Conservation (phyloP, 2,797 vertebrate species). For the Characodon lateralis region DNA sequence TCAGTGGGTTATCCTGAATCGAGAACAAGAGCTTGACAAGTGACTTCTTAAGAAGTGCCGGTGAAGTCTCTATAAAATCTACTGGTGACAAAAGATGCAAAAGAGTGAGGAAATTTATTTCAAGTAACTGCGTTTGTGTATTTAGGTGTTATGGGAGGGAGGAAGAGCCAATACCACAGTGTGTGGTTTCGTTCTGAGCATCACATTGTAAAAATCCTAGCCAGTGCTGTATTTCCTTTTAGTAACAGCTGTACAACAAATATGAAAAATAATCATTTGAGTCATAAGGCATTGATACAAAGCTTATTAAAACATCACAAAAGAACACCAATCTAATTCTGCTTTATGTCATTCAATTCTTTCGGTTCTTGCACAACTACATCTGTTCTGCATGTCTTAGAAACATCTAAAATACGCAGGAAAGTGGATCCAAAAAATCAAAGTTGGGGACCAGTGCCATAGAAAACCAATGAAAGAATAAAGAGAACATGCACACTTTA, state of each 20-base stretch:
- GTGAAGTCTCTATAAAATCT: background rate
- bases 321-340: background rate
- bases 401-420: background rate
- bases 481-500: background rate
- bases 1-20: background rate
- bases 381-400: background rate
- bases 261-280: background rate
- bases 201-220: background rate
- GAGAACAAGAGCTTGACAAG: background rate
- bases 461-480: background rate
- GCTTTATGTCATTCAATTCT: background rate
- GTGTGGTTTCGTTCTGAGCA: background rate
- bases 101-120: background rate
- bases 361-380: background rate
- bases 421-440: background rate
- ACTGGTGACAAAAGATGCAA: background rate
- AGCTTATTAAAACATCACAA: background rate
- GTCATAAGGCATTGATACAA: background rate
- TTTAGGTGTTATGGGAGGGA: background rate
- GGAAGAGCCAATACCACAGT: background rate
- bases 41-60: background rate
- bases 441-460: background rate
- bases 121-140: too few relatives aligned
- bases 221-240: background rate
- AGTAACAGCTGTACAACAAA: background rate